These are phyloP conservation scores for Martes martes DNA, from an alignment of 2,113 vertebrate species.

Conservation along the genomic window DNA sequence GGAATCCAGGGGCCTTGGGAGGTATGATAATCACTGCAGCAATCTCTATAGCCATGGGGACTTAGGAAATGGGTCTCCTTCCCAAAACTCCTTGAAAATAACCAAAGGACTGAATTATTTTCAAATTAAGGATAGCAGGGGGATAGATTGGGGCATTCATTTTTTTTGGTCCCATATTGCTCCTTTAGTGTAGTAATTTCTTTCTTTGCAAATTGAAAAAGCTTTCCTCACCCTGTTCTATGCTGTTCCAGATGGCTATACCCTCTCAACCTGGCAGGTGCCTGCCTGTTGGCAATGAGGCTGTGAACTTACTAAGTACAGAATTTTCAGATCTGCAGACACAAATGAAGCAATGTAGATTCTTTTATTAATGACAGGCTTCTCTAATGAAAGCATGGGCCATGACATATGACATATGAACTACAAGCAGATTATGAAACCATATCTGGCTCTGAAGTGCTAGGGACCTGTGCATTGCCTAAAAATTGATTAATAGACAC, in stretches of 20 bases:
- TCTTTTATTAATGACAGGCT: neutral
- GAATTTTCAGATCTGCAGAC: conserved; percentile 40
- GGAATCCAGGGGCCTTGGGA: neutral
- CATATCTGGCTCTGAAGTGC: neutral
- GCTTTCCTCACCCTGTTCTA: conserved; percentile 40
- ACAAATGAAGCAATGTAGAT: neutral
- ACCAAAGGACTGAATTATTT: conserved; percentile 60
- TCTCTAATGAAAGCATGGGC: conserved; percentile 22
- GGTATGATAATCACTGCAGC: neutral
- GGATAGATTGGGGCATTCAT: neutral
- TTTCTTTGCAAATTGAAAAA: conserved; percentile 62
- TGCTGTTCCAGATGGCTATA: conserved; percentile 63
- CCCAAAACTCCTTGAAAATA: conserved; percentile 56
- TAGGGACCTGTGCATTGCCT: neutral
- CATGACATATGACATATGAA: neutral
- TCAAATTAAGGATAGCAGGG: conserved; percentile 56
- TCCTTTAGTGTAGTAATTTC: conserved; percentile 66
- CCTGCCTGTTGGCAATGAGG: conserved; percentile 47
- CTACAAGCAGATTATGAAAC: conserved; percentile 21
- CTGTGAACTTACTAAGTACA: conserved; percentile 53
- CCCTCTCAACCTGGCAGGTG: conserved; percentile 57
- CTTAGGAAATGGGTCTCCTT: conserved; percentile 55
- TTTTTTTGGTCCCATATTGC: conserved; percentile 50
- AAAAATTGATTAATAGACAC: conserved; percentile 32
- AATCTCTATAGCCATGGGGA: conserved; percentile 40